A percentile compares a stretch with the other conserved stretches of the same genome.
Evolutionary conservation across 2,888 invertebrate species (phyloP).

Genomic region (Phrixothrix hirtus): DNA sequence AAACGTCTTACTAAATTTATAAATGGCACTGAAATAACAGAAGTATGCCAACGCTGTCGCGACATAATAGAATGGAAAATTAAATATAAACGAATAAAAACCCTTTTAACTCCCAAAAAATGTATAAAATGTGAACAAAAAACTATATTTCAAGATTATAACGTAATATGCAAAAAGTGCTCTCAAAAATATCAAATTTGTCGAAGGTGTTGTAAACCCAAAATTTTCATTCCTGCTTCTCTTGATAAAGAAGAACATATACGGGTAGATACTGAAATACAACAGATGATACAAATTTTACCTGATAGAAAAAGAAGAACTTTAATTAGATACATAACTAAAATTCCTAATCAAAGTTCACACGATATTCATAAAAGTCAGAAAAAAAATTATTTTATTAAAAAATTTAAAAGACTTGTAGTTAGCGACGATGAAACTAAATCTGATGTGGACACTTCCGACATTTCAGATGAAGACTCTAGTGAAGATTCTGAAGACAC

Average conservation of each 20-base stretch:
- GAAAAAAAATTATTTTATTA: not conserved
- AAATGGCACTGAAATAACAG: slow-evolving; percentile 72
- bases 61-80: slow-evolving; percentile 93
- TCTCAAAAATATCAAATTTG: slow-evolving; percentile 68
- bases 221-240: slow-evolving; percentile 44
- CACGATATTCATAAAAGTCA: not conserved
- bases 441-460: not conserved
- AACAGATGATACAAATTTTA: slow-evolving; percentile 68
- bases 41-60: slow-evolving; percentile 84
- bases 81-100: slow-evolving; percentile 92
- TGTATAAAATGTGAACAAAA: slow-evolving; percentile 71
- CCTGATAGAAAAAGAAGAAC: slow-evolving; percentile 81
- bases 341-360: no score
- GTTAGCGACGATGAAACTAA: not conserved
- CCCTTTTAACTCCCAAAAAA: slow-evolving; percentile 75
- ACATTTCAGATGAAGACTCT: no score
- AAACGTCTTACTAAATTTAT: slow-evolving; percentile 75
- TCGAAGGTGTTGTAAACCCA: slow-evolving; percentile 74
- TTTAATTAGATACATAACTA: slow-evolving; percentile 67
- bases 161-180: slow-evolving; percentile 77
- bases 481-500: no score
- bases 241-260: slow-evolving; percentile 58
- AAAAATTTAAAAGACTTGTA: not conserved
- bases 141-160: slow-evolving; percentile 78
- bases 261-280: slow-evolving; percentile 64